These are phyloP conservation scores for Clivina fossor DNA, from an alignment of 2,888 invertebrate genomes.

Conservation along the genomic window DNA sequence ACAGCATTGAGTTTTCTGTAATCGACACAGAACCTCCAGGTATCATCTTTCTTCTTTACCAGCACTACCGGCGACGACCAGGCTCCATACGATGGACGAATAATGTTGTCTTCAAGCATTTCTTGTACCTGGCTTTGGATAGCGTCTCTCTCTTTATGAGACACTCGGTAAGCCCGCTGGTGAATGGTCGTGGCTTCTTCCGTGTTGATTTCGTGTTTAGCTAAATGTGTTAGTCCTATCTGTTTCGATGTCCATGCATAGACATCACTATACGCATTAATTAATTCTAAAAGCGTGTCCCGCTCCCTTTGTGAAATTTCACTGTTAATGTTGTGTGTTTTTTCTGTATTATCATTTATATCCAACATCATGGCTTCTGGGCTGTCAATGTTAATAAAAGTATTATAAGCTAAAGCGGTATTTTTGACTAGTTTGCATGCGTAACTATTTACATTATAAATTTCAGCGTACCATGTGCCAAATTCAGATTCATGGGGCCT, in stretches of 20 bases:
- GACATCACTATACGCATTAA: too few species aligned
- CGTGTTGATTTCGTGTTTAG: constrained; percentile 36
- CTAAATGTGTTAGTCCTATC: constrained; percentile 34
- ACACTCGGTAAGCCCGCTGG: constrained; percentile 35
- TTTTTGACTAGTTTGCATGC: too few species aligned
- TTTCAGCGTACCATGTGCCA: too few species aligned
- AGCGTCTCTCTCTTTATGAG: constrained; percentile 35
- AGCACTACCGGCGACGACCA: constrained; percentile 32
- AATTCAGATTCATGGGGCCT: too few species aligned
- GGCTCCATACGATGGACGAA: constrained; percentile 30
- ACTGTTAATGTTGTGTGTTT: background rate
- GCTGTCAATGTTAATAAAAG: too few species aligned
- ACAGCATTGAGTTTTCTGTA: constrained; percentile 36
- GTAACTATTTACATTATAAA: too few species aligned
- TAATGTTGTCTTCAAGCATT: constrained; percentile 34
- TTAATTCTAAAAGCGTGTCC: background rate
- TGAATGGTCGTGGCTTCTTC: constrained; percentile 33
- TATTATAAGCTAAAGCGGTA: too few species aligned
- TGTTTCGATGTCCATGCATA: background rate
- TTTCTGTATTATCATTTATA: too few species aligned
- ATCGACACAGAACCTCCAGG: constrained; percentile 36
- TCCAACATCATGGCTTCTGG: too few species aligned
- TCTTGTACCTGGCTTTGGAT: constrained; percentile 36
- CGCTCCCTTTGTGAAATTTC: background rate
- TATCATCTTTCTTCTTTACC: constrained; percentile 34